Percentiles rank a stretch among this genome's conserved stretches.
Conservation (phyloP, 2,888 invertebrate species). For the Argyra leucocephala region DNA sequence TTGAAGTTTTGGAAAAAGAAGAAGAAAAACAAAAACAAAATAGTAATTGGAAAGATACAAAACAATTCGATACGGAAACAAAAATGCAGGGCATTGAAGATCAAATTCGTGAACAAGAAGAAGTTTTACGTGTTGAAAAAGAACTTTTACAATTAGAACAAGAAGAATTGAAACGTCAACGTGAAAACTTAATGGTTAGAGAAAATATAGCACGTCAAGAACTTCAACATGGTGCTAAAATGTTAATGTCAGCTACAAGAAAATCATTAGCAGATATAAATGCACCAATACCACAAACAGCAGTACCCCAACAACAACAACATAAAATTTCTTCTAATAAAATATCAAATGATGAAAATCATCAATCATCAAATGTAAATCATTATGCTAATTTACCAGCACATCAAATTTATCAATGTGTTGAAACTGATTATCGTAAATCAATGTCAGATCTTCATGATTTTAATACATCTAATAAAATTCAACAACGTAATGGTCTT, state of each 20-base stretch:
- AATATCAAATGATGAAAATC: constrained; percentile 29
- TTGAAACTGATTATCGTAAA: constrained; percentile 46
- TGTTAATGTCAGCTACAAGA: constrained; percentile 45
- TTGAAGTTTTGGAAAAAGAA: constrained; percentile 53
- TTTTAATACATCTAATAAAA: constrained; percentile 28
- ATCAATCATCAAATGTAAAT: constrained; percentile 32
- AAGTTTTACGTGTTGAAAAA: constrained; percentile 67
- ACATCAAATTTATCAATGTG: constrained; percentile 32
- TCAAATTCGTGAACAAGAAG: constrained; percentile 59
- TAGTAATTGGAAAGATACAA: constrained; percentile 44
- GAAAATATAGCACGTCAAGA: constrained; percentile 52
- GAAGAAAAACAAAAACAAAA: constrained; percentile 46
- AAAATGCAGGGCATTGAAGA: constrained; percentile 55
- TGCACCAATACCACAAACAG: constrained; percentile 31
- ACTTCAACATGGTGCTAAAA: constrained; percentile 44
- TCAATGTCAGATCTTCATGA: constrained; percentile 52
- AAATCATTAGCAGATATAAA: constrained; percentile 57
- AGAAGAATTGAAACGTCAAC: constrained; percentile 64
- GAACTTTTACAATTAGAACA: constrained; percentile 68
- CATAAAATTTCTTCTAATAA: constrained; percentile 29
- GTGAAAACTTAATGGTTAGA: constrained; percentile 58
- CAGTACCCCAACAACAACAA: constrained; percentile 24
- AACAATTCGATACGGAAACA: constrained; percentile 31
- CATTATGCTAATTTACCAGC: constrained; percentile 39
- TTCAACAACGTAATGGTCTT: constrained; percentile 19